phyloP scores from a whole-genome alignment of 2,888 invertebrate species.

The Acleris sparsana region DNA sequence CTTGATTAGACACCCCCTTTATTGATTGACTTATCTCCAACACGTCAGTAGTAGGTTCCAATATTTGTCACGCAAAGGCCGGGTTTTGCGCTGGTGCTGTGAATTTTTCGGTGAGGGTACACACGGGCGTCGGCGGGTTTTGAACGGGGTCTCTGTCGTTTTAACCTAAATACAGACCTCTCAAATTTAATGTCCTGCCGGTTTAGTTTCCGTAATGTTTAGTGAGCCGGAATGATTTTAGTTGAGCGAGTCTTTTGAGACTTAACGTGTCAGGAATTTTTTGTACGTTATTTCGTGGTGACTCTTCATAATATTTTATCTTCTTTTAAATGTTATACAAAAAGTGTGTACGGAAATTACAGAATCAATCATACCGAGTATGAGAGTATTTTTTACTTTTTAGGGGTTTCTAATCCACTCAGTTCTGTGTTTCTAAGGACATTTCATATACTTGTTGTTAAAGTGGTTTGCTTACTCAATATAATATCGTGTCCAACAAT shows the following conservation, averaged over 20 bases:
- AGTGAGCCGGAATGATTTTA: slow-evolving; percentile 25
- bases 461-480: too few relatives aligned
- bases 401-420: too few relatives aligned
- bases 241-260: slow-evolving; percentile 25
- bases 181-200: slow-evolving; percentile 2
- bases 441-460: too few relatives aligned
- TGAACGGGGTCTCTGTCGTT: neutral
- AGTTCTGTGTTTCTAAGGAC: too few relatives aligned
- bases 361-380: too few relatives aligned
- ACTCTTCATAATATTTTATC: too few relatives aligned
- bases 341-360: too few relatives aligned
- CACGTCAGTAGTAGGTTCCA: slow-evolving; percentile 64
- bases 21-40: slow-evolving; percentile 34
- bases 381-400: too few relatives aligned
- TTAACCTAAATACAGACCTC: slow-evolving; percentile 2
- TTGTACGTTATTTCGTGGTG: neutral
- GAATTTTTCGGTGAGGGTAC: slow-evolving; percentile 30
- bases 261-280: neutral
- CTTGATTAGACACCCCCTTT: slow-evolving; percentile 32
- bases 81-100: slow-evolving; percentile 45
- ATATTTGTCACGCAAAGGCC: slow-evolving; percentile 69
- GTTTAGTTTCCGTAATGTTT: slow-evolving; percentile 16
- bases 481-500: too few relatives aligned
- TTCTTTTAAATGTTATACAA: too few relatives aligned
- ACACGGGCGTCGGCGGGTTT: slow-evolving; percentile 2